phyloP scores from a whole-genome alignment of 2,888 invertebrate genomes.

The Marasmarcha lunaedactyla region DNA sequence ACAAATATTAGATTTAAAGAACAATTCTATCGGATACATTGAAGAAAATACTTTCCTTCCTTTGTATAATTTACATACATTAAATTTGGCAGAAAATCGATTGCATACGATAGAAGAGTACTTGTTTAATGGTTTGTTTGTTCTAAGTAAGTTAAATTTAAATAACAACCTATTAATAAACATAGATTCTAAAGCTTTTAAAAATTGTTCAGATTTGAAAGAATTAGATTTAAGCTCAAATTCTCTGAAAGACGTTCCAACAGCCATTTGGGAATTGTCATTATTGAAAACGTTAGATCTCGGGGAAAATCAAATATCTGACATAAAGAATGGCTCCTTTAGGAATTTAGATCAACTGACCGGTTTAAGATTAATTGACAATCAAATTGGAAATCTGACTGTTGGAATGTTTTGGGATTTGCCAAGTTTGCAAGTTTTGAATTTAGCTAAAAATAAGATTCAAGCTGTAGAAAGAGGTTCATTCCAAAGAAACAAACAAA shows the following conservation, averaged over 20 bases:
- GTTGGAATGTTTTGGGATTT: conserved; percentile 89
- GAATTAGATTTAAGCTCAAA: conserved; percentile 92
- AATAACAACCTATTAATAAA: conserved; percentile 86
- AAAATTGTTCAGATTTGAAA: conserved; percentile 88
- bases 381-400: conserved; percentile 86
- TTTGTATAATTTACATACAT: conserved; percentile 88
- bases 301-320: conserved; percentile 90
- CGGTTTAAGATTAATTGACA: conserved; percentile 88
- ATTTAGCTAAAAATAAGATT: conserved; percentile 90
- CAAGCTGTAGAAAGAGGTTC: conserved; percentile 85
- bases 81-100: conserved; percentile 90
- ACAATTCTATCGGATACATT: conserved; percentile 88
- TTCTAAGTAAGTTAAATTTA: conserved; percentile 84
- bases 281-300: conserved; percentile 90
- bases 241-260: conserved; percentile 82
- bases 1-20: conserved; percentile 87
- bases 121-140: conserved; percentile 86
- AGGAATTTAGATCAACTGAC: conserved; percentile 87
- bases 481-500: conserved; percentile 83
- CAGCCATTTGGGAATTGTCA: conserved; percentile 82
- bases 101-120: conserved; percentile 84
- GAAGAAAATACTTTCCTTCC: conserved; percentile 90
- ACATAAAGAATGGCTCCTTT: conserved; percentile 87
- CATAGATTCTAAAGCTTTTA: conserved; percentile 84
- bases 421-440: conserved; percentile 85